Percentiles rank a stretch among this genome's conserved stretches.
These are phyloP conservation scores for Drosophila ironensis DNA, from an alignment of 1,140 invertebrate species.

Conservation along the genomic window DNA sequence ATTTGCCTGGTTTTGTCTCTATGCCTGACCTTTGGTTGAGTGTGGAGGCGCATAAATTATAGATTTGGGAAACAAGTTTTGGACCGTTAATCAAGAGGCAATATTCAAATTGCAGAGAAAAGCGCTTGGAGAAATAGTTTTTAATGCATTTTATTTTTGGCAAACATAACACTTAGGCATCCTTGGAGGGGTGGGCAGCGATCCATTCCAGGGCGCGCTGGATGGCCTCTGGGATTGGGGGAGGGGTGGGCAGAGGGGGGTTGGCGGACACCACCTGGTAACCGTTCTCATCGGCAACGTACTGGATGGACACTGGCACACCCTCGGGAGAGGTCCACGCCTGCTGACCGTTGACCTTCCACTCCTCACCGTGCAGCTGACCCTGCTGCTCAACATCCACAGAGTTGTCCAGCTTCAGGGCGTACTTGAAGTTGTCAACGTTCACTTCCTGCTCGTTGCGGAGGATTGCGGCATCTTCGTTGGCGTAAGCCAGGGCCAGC, in stretches of 20 bases:
- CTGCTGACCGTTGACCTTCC: constrained; percentile 89
- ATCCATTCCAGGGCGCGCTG: constrained; percentile 83
- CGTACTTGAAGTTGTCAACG: constrained; percentile 32
- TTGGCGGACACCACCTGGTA: constrained; percentile 84
- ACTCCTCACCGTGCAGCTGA: constrained; percentile 85
- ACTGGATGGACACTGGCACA: constrained; percentile 46
- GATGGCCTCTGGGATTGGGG: constrained; percentile 86
- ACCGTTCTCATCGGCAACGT: constrained; percentile 86
- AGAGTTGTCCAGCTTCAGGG: constrained; percentile 90
- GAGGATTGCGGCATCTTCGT: constrained; percentile 51
- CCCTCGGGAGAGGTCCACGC: constrained; percentile 89
- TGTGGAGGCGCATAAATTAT: constrained; percentile 14
- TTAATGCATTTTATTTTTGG: constrained; percentile 38
- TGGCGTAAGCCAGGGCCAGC: constrained; percentile 54
- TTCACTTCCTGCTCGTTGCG: constrained; percentile 37
- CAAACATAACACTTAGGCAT: constrained; percentile 38
- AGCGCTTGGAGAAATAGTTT: background rate
- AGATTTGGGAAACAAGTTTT: constrained; percentile 44
- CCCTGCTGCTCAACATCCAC: constrained; percentile 89
- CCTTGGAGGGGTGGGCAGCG: constrained; percentile 57
- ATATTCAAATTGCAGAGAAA: background rate
- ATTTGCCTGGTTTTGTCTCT: background rate
- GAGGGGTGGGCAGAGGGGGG: constrained; percentile 86
- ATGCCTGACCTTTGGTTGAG: constrained; percentile 44
- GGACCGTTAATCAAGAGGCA: background rate